Evolutionary conservation across 2,888 invertebrate species (phyloP).

Genomic region (Calameuta pallipes): DNA sequence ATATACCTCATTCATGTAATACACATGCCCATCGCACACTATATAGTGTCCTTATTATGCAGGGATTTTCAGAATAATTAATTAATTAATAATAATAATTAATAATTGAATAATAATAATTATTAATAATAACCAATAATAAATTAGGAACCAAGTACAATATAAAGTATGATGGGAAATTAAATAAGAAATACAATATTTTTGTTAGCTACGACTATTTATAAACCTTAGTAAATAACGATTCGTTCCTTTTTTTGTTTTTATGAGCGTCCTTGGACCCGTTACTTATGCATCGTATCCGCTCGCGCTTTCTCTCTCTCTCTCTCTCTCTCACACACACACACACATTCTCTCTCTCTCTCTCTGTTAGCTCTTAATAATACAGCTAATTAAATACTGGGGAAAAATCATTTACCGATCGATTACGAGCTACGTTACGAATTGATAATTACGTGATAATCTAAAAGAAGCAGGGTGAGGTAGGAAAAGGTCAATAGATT

Average conservation of each 20-base stretch:
- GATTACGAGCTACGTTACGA: not conserved
- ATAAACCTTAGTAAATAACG: constrained; percentile 42
- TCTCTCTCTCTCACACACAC: constrained; percentile 10
- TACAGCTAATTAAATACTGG: constrained; percentile 13
- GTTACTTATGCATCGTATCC: not conserved
- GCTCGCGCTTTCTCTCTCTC: constrained; percentile 25
- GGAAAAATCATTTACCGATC: not conserved
- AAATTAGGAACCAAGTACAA: constrained; percentile 66
- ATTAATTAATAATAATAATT: constrained; percentile 21
- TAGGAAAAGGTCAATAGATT: constrained; percentile 4
- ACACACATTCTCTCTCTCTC: constrained; percentile 13
- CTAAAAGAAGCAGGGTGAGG: constrained; percentile 1
- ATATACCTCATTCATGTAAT: constrained; percentile 27
- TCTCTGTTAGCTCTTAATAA: constrained; percentile 13
- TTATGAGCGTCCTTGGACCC: not conserved
- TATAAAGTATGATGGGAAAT: constrained; percentile 59
- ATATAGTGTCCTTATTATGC: not conserved
- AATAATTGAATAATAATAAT: constrained; percentile 33
- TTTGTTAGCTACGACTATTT: constrained; percentile 43
- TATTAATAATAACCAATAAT: constrained; percentile 42
- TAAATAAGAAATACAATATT: constrained; percentile 54
- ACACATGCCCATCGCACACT: constrained; percentile 33
- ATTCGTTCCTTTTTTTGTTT: constrained; percentile 27
- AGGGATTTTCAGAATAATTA: constrained; percentile 1
- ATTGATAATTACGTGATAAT: not conserved